Evolutionary conservation across 2,113 vertebrate genomes (phyloP).

Genomic region (Odocoileus virginianus): DNA sequence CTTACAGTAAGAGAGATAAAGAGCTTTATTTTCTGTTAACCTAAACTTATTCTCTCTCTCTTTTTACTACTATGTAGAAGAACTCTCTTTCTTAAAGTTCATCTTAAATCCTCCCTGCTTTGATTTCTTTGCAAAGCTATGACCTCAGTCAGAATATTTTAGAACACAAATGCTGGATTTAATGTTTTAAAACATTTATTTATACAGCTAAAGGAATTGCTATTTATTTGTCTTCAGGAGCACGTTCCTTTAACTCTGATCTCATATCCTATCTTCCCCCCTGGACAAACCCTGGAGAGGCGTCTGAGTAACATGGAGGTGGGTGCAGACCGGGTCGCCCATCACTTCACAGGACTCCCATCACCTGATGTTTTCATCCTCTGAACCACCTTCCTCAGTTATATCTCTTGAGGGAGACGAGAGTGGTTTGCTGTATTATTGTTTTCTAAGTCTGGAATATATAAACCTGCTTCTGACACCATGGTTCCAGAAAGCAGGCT

Average conservation of each 20-base stretch:
- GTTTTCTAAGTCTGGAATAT: neutral
- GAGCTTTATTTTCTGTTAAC: constrained; percentile 21
- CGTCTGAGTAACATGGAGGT: neutral
- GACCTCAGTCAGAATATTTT: neutral
- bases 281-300: neutral
- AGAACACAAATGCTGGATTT: neutral
- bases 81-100: neutral
- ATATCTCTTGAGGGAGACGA: neutral
- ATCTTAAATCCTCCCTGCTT: neutral
- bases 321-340: neutral
- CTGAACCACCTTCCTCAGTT: neutral
- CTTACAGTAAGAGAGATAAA: neutral
- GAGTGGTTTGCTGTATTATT: neutral
- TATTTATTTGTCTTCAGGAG: neutral
- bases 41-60: neutral
- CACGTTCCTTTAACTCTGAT: neutral
- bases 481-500: neutral
- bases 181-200: neutral
- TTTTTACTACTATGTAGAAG: neutral
- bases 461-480: neutral
- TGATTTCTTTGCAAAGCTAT: constrained; percentile 3
- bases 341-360: neutral
- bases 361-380: neutral
- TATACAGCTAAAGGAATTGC: neutral
- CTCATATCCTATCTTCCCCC: neutral